Conservation (phyloP, 2,888 invertebrate genomes). For the Drosophila paramelanica region DNA sequence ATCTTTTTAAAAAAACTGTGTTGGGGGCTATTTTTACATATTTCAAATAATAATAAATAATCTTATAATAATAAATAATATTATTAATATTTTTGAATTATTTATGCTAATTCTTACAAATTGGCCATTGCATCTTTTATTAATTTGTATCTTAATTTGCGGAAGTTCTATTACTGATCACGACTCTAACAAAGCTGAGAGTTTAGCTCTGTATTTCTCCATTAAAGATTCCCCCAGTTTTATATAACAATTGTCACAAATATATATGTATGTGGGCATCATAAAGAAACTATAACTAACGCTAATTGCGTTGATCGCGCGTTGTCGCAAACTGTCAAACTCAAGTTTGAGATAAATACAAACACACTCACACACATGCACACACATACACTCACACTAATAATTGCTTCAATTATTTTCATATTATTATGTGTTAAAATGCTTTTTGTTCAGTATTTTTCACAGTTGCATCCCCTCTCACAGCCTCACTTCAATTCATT, state of each 20-base stretch:
- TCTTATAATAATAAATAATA: too few species aligned
- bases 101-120: too few species aligned
- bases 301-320: conserved; percentile 68
- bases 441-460: conserved; percentile 66
- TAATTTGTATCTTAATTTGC: neutral
- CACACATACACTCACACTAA: conserved; percentile 17
- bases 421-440: conserved; percentile 79
- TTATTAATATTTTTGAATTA: too few species aligned
- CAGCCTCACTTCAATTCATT: conserved; percentile 63
- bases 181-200: neutral
- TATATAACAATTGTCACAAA: conserved; percentile 47
- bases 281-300: conserved; percentile 57
- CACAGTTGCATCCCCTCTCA: conserved; percentile 24
- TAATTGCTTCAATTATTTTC: conserved; percentile 81
- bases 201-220: conserved; percentile 1
- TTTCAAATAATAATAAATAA: too few species aligned
- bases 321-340: conserved; percentile 37
- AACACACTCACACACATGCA: conserved; percentile 1
- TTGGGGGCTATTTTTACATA: too few species aligned
- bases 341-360: conserved; percentile 22
- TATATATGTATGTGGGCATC: conserved; percentile 8
- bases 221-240: conserved; percentile 4
- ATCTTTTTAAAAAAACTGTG: too few species aligned
- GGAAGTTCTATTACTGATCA: too few species aligned
- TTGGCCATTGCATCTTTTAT: neutral